Evolutionary conservation across 2,888 invertebrate species (phyloP).

Genomic region (Sericinus montela): DNA sequence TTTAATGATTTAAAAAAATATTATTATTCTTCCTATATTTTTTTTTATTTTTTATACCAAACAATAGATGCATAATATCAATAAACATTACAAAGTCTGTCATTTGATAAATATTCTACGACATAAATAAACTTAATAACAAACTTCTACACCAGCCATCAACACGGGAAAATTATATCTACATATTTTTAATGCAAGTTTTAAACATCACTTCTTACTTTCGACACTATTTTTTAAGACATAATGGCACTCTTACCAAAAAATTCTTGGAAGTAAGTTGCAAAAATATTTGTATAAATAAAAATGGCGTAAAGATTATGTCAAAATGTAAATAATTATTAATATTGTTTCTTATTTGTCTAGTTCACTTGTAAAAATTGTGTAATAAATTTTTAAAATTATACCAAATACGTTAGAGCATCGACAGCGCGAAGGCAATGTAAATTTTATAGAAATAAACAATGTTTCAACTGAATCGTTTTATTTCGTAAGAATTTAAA

Average conservation of each 20-base stretch:
- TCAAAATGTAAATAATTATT: constrained; percentile 49
- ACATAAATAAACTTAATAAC: too few relatives aligned
- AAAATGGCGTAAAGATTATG: constrained; percentile 32
- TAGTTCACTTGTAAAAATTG: constrained; percentile 45
- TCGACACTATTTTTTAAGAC: background rate
- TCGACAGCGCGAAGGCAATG: constrained; percentile 47
- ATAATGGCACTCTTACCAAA: constrained; percentile 11
- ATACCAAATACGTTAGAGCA: constrained; percentile 41
- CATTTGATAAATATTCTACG: too few relatives aligned
- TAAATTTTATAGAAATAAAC: constrained; percentile 72
- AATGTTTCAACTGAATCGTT: constrained; percentile 53
- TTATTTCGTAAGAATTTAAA: too few relatives aligned
- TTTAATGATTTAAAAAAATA: too few relatives aligned
- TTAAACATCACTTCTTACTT: background rate
- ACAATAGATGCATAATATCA: too few relatives aligned
- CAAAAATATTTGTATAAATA: constrained; percentile 27
- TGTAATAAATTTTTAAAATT: constrained; percentile 36
- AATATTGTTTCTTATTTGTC: constrained; percentile 30
- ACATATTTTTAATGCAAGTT: background rate
- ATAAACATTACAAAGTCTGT: too few relatives aligned
- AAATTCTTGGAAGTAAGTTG: constrained; percentile 20
- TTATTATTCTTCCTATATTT: too few relatives aligned
- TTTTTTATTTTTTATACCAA: too few relatives aligned
- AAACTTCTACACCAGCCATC: too few relatives aligned
- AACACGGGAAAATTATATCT: too few relatives aligned